Percentiles rank a stretch among this genome's conserved stretches.
phyloP scores from a whole-genome alignment of 1,140 invertebrate species.

The Aphis craccivora region DNA sequence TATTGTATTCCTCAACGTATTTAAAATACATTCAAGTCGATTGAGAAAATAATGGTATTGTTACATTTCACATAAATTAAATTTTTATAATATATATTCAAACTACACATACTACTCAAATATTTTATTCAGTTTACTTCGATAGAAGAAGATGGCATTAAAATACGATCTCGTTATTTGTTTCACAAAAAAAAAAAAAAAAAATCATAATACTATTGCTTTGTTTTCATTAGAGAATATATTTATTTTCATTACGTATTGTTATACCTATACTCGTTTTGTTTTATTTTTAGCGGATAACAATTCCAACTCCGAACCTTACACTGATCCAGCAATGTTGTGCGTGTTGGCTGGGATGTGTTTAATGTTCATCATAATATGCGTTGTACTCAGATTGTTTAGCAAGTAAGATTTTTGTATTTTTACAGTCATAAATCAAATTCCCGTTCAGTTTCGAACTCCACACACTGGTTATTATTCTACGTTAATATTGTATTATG shows the following conservation, averaged over 20 bases:
- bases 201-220: not conserved
- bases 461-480: not conserved
- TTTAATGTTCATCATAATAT: conserved; percentile 93
- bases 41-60: not conserved
- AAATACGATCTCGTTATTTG: not conserved
- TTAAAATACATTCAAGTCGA: not conserved
- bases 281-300: conserved; percentile 48
- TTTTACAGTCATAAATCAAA: not conserved
- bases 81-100: not conserved
- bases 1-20: not conserved
- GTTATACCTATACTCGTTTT: not conserved
- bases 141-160: not conserved
- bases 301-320: conserved; percentile 64
- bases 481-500: not conserved
- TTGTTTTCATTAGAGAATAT: not conserved
- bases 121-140: not conserved
- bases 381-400: conserved; percentile 89
- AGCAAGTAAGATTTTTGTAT: conserved; percentile 78
- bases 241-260: not conserved
- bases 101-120: not conserved
- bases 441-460: not conserved
- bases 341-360: conserved; percentile 87
- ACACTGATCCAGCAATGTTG: conserved; percentile 88
- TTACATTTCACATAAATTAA: not conserved
- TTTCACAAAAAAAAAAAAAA: not conserved